Percentiles rank a stretch among this genome's conserved stretches.
Evolutionary conservation across 2,113 vertebrate species (phyloP).

Genomic region (Piaya cayana): DNA sequence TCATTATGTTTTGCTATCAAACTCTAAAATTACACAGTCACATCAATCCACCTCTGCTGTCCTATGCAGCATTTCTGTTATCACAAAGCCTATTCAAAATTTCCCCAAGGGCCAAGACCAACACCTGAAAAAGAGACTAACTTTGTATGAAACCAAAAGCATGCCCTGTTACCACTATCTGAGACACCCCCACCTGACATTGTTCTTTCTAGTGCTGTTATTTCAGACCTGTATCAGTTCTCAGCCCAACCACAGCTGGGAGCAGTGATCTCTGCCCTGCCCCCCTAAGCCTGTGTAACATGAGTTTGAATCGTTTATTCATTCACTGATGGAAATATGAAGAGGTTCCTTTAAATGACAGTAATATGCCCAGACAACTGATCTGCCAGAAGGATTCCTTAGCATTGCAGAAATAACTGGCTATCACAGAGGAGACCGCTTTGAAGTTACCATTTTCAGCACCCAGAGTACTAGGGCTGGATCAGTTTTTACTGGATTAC

Average conservation of each 20-base stretch:
- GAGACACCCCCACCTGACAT: constrained; percentile 18
- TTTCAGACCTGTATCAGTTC: constrained; percentile 29
- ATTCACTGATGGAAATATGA: constrained; percentile 14
- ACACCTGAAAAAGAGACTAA: constrained; percentile 60
- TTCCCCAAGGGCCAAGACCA: constrained; percentile 75
- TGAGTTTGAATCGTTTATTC: constrained; percentile 24
- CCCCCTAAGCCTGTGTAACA: neutral
- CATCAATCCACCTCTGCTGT: constrained; percentile 8
- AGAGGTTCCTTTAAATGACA: constrained; percentile 38
- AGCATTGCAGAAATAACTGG: neutral
- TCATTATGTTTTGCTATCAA: constrained; percentile 19
- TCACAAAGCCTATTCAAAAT: constrained; percentile 62
- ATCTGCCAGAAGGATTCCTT: constrained; percentile 1
- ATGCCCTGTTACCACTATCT: constrained; percentile 25
- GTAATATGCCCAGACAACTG: neutral
- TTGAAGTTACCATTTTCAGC: constrained; percentile 45
- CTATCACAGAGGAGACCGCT: neutral
- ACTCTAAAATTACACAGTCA: constrained; percentile 24
- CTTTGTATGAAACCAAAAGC: constrained; percentile 73
- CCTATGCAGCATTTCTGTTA: neutral
- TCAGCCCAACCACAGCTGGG: neutral
- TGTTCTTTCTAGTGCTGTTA: constrained; percentile 32
- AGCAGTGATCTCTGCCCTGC: constrained; percentile 56
- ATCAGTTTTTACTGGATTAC: constrained; percentile 41
- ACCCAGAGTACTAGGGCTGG: constrained; percentile 14